Percentiles rank a stretch among this genome's conserved stretches.
phyloP scores from a whole-genome alignment of 2,113 vertebrate species.

The Mustelus asterias region DNA sequence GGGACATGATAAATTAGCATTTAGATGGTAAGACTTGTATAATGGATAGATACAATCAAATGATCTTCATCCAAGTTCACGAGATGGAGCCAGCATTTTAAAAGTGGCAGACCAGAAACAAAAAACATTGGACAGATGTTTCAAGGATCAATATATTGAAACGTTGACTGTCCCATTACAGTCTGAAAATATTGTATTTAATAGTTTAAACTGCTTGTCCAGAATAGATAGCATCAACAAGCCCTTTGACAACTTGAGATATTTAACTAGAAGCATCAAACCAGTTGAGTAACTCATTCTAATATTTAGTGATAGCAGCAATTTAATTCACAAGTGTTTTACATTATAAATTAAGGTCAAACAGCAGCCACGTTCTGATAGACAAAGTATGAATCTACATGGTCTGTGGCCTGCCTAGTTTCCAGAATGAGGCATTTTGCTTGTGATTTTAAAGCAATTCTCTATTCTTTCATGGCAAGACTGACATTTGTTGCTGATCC shows the following conservation, averaged over 20 bases:
- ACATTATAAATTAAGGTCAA: not conserved
- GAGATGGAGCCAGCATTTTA: not conserved
- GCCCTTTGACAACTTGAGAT: not conserved
- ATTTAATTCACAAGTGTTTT: not conserved
- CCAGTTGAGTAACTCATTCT: not conserved
- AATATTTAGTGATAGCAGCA: not conserved
- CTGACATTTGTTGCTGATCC: too few relatives aligned
- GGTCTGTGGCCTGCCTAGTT: not conserved
- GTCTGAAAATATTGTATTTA: too few relatives aligned
- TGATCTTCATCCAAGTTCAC: not conserved
- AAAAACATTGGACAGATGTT: too few relatives aligned
- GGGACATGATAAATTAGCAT: not conserved
- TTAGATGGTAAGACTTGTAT: not conserved
- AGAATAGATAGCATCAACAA: not conserved
- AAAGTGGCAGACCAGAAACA: not conserved
- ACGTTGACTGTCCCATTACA: too few relatives aligned
- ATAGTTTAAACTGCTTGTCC: not conserved
- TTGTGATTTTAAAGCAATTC: not conserved
- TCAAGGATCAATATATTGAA: too few relatives aligned
- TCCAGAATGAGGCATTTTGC: not conserved
- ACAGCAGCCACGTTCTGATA: not conserved
- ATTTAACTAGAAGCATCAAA: not conserved
- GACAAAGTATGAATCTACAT: not conserved
- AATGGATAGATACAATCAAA: not conserved
- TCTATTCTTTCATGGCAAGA: too few relatives aligned